These are phyloP conservation scores for Cepaea hortensis DNA, from an alignment of 2,888 invertebrate genomes.

Conservation along the genomic window DNA sequence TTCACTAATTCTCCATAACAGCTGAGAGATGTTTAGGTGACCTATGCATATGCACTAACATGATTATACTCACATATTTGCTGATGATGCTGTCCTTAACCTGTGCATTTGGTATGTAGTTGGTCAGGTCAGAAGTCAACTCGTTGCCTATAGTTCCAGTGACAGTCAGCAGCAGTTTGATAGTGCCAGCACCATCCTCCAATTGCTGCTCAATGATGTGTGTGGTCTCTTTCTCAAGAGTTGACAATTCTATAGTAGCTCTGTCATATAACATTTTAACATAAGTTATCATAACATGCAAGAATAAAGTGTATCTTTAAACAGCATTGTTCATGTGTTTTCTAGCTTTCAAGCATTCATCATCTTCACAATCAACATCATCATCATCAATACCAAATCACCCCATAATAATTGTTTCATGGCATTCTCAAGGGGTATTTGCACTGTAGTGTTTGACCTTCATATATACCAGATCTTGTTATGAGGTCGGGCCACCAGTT, in stretches of 20 bases:
- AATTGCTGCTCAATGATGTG: conserved; percentile 92
- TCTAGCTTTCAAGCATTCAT: too few relatives aligned
- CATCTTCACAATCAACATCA: too few relatives aligned
- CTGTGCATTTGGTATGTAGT: conserved; percentile 88
- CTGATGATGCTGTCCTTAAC: conserved; percentile 82
- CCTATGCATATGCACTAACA: background rate
- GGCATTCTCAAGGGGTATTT: too few relatives aligned
- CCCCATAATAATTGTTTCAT: too few relatives aligned
- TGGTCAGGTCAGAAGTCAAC: conserved; percentile 90
- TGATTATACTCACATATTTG: conserved; percentile 83
- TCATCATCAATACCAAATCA: too few relatives aligned
- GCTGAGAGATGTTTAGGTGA: too few relatives aligned
- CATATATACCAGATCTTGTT: too few relatives aligned
- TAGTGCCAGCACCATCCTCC: conserved; percentile 89
- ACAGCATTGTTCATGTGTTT: too few relatives aligned
- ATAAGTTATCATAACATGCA: too few relatives aligned
- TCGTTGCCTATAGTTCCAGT: conserved; percentile 95
- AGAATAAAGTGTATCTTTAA: too few relatives aligned
- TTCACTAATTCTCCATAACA: background rate
- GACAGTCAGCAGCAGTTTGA: conserved; percentile 92
- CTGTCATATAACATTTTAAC: conserved; percentile 77
- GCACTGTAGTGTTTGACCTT: too few relatives aligned
- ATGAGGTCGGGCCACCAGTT: too few relatives aligned
- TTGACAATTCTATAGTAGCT: conserved; percentile 88
- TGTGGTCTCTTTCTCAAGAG: conserved; percentile 91